Conservation (phyloP, 2,797 vertebrate genomes). For the Tokudaia tokunoshimensis region DNA sequence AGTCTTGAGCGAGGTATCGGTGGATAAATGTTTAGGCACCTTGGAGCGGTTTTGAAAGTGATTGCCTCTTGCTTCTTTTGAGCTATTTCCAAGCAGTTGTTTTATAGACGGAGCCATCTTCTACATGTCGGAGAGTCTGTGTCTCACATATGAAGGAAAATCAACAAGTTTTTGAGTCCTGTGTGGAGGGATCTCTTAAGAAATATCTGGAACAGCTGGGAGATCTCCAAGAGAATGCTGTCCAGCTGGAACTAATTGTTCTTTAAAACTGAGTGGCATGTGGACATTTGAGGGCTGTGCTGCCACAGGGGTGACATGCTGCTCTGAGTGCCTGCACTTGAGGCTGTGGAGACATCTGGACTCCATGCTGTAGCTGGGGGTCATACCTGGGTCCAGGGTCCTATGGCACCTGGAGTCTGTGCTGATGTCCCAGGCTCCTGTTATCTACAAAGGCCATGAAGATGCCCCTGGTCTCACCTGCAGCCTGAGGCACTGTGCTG, state of each 20-base stretch:
- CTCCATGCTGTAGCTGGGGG: neutral
- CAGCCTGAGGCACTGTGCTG: neutral
- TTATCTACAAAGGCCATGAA: neutral
- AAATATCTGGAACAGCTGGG: neutral
- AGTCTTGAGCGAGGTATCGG: slow-evolving; percentile 90
- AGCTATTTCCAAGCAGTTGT: slow-evolving; percentile 95
- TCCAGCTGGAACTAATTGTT: neutral
- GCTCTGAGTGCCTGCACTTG: neutral
- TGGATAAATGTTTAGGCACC: slow-evolving; percentile 92
- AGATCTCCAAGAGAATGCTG: neutral
- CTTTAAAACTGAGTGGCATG: neutral
- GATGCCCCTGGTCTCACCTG: neutral
- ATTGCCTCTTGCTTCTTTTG: slow-evolving; percentile 96
- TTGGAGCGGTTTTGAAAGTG: slow-evolving; percentile 95
- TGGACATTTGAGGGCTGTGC: neutral
- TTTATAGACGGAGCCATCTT: slow-evolving; percentile 88
- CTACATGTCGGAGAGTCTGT: slow-evolving; percentile 86
- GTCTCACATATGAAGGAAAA: slow-evolving; percentile 88
- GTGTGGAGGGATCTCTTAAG: neutral
- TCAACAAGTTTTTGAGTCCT: slow-evolving; percentile 86
- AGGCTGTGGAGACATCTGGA: neutral
- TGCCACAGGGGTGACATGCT: neutral
- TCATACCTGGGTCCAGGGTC: neutral
- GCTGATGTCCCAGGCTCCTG: neutral
- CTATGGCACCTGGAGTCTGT: neutral